Base-by-base conservation (phyloP, 1,140 invertebrate genomes). In the Tetragnatha versicolor region DNA sequence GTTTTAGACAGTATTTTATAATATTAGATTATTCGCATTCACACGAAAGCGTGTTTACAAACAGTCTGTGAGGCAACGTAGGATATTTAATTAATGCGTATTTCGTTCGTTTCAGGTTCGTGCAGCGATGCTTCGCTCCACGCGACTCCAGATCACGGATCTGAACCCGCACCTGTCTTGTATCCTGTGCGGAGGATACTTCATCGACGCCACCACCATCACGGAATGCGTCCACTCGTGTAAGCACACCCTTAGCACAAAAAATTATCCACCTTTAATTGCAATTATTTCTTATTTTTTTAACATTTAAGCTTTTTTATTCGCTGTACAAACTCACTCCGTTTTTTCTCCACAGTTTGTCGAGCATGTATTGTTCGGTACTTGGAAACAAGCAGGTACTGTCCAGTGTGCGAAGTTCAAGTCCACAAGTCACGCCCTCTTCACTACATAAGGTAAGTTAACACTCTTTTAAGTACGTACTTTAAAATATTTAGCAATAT, bases 171-270 rank as follows among this genome's bases (percentile, higher is more conserved):
- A 96, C 85, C 94, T 98, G 83, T 96, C 93, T 37, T 98, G 96
- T 88, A 94, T 95, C 87, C 95, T 98, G 85, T 98, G 96, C 88
- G 90, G 93, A 77, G 97, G 97, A 17, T 98, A 98, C 85, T 91
- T 98, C 82, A 95, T 98, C 83, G 96, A 98, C 88, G 96, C 97
- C 37, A 98, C 96, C 25, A 98, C 96, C 42, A 95, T 98, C 55
- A 97, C 94, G 39, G 96, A 98, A 90, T 98, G 96, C 89, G 90
- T 98, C 82, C 96, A 98, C 89, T 98, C 96, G 83, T 97, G 93
- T 94, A 88, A 92, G 91, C 91, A 80, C 37, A n/a, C 12, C 45
- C n/a, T n/a, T n/a, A n/a, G n/a, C 49, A 51, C 7, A 12, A 7
- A 60, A 31, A 6, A 0, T 25, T 22, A 60, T 31, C 20, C 10